phyloP scores from a whole-genome alignment of 2,113 vertebrate species.

The Myotis brandtii region DNA sequence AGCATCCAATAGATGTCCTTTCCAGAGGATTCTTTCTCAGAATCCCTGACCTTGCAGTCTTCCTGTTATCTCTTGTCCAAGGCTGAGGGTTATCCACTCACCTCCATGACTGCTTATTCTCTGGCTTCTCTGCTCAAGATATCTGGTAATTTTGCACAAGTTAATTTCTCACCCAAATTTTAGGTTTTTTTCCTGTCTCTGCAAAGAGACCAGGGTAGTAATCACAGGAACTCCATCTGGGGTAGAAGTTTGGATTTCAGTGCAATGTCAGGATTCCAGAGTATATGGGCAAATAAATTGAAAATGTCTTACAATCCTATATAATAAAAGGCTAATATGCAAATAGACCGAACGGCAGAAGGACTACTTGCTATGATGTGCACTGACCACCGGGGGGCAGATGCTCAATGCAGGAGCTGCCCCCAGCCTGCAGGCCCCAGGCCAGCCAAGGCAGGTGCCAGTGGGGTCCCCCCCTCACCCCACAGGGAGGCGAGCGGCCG shows the following conservation, averaged over 20 bases:
- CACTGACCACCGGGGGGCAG: too few species aligned
- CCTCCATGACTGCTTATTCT: background rate
- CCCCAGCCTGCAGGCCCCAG: too few species aligned
- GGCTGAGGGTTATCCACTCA: background rate
- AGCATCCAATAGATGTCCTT: background rate
- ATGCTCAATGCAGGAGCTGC: too few species aligned
- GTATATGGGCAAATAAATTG: background rate
- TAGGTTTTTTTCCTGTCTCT: background rate
- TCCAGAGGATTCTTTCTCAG: background rate
- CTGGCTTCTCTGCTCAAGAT: background rate
- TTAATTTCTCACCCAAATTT: background rate
- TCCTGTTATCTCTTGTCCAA: background rate
- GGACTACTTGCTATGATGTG: too few species aligned
- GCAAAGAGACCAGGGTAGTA: background rate
- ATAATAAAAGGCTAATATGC: too few species aligned
- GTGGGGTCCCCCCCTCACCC: too few species aligned
- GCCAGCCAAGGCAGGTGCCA: too few species aligned
- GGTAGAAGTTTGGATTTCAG: background rate
- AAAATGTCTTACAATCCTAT: background rate
- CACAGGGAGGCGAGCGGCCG: too few species aligned
- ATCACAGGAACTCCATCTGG: background rate
- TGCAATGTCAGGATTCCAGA: background rate
- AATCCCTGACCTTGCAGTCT: background rate
- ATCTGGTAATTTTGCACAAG: background rate
- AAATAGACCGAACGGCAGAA: too few species aligned